Conservation (phyloP, 2,113 vertebrate species). For the Muntiacus reevesi region DNA sequence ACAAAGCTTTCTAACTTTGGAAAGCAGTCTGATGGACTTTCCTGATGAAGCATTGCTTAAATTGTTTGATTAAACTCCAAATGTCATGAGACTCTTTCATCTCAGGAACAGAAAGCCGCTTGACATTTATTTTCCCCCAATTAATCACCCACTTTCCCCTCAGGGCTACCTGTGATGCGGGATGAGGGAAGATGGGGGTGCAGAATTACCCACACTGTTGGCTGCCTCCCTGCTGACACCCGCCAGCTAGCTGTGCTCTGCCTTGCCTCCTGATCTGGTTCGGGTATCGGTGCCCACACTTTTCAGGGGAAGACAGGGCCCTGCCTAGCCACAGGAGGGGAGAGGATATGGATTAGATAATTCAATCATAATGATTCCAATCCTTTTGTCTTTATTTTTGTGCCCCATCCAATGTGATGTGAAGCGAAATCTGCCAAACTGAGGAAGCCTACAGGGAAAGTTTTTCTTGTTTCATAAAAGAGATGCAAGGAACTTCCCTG, state of each 20-base stretch:
- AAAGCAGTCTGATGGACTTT: not conserved
- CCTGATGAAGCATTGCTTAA: not conserved
- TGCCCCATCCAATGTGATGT: not conserved
- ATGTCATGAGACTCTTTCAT: not conserved
- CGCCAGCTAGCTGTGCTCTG: not conserved
- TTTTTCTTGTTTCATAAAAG: not conserved
- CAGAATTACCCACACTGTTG: rapidly evolving
- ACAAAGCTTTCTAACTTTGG: not conserved
- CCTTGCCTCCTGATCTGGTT: not conserved
- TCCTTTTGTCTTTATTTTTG: not conserved
- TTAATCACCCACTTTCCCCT: not conserved
- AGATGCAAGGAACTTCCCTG: not conserved
- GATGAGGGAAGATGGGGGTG: not conserved
- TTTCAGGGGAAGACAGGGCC: not conserved
- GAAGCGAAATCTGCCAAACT: not conserved
- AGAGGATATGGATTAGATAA: not conserved
- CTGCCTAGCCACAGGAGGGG: not conserved
- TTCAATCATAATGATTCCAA: not conserved
- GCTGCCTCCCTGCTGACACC: no score
- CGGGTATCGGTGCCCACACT: not conserved
- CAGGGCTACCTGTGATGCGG: not conserved
- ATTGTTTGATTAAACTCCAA: not conserved
- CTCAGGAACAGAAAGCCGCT: not conserved
- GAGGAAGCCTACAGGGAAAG: not conserved
- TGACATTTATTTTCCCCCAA: not conserved